A percentile compares a stretch with the other conserved stretches of the same genome.
Conservation (phyloP, 2,888 invertebrate genomes). For the Pristionchus maxplancki region DNA sequence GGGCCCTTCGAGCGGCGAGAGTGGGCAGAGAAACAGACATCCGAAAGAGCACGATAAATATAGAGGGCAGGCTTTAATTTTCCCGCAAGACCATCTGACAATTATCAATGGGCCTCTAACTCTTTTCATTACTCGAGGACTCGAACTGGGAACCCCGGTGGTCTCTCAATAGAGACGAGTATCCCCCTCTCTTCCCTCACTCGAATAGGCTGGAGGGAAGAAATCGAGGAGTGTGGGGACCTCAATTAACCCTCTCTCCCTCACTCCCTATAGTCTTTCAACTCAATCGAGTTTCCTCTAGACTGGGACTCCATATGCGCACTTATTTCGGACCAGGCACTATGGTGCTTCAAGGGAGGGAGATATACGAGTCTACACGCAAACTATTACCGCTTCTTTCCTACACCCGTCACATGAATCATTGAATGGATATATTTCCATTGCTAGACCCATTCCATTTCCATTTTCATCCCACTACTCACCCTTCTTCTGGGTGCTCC, state of each 20-base stretch:
- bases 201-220: not conserved
- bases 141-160: not conserved
- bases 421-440: not conserved
- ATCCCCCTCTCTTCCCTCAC: slow-evolving; percentile 6
- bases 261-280: slow-evolving; percentile 1
- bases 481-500: slow-evolving; percentile 64
- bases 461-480: not conserved
- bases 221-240: slow-evolving; percentile 20
- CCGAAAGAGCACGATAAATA: not conserved
- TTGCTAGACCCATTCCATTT: not conserved
- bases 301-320: not conserved
- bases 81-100: not conserved
- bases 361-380: no score
- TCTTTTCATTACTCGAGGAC: not conserved
- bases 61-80: not conserved
- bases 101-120: not conserved
- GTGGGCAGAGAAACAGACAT: not conserved
- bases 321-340: not conserved
- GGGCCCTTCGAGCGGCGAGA: not conserved
- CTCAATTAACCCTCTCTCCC: slow-evolving; percentile 18
- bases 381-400: not conserved
- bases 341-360: not conserved
- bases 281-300: not conserved
- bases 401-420: not conserved
- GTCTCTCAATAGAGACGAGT: slow-evolving; percentile 17